Evolutionary conservation across 2,888 invertebrate genomes (phyloP).

Genomic region (Glaucopsyche alexis): DNA sequence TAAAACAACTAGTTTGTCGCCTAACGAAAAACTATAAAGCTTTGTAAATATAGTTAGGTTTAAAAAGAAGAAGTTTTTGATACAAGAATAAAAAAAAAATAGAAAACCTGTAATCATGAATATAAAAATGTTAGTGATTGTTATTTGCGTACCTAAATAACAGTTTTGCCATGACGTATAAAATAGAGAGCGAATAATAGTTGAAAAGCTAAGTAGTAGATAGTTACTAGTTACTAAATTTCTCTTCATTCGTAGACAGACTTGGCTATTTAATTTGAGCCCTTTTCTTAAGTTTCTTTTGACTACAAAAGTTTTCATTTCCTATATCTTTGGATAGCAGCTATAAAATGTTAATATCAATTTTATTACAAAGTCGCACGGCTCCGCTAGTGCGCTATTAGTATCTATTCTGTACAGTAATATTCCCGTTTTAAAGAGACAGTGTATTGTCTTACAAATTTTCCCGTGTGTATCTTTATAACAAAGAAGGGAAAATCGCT

Average conservation of each 20-base stretch:
- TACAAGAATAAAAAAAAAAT: no score
- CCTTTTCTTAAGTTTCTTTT: conserved; percentile 5
- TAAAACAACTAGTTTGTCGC: not conserved
- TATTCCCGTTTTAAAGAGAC: conserved; percentile 27
- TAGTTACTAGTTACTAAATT: conserved; percentile 6
- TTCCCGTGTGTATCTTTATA: conserved; percentile 50
- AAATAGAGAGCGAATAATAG: no score
- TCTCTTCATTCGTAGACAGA: not conserved
- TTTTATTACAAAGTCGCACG: conserved; percentile 19
- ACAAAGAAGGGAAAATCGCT: conserved; percentile 53
- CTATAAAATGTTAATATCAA: conserved; percentile 14
- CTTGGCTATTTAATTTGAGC: conserved; percentile 13
- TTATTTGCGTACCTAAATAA: no score
- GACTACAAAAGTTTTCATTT: conserved; percentile 3
- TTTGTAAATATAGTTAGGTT: not conserved
- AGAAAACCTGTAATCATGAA: no score
- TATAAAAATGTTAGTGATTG: no score
- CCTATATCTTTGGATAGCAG: not conserved
- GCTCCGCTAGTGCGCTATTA: conserved; percentile 12
- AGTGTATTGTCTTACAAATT: conserved; percentile 39
- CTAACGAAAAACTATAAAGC: not conserved
- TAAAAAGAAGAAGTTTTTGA: no score
- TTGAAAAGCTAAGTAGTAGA: not conserved
- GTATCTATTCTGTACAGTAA: conserved; percentile 7
- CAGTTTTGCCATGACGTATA: no score